Base-by-base conservation (phyloP, 2,113 vertebrate species). In the Dasypus novemcinctus region DNA sequence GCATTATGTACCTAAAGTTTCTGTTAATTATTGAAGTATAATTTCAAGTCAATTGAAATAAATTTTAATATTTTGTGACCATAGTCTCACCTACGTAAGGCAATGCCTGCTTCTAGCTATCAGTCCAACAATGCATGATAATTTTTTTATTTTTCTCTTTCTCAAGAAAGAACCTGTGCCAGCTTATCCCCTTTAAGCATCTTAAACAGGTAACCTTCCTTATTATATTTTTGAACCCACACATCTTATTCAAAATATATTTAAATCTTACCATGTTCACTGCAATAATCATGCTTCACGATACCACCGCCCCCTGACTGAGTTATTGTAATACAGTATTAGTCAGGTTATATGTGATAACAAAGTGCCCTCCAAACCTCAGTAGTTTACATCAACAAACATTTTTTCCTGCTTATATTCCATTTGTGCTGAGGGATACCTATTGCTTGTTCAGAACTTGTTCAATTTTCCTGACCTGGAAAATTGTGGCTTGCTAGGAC, bases 401-500 rank as follows among this genome's bases (percentile, higher is more conserved):
- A 72, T 36, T 49, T n/a, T 17, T 23, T 93, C 27, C 71, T 74
- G 4, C 2, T 91, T 59, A n/a, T 7, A 76, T 59, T 88, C 8
- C 21, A 17, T 3, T 2, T 8, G 14, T 27, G 6, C 13, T 52
- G 52, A 36, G 3, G 13, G 18, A 29, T 52, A 10, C 2, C 69
- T 82, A 8, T 12, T 17, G 2, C 15, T 89, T 11, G 86, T 5
- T 3, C 7, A 0, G 31, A 1, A 17, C 43, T 29, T 38, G 10
- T 10, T 11, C 20, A 90, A 33, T 0, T 64, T 29, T 46, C 0
- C 6, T 63, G 10, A 4, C 12, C 23, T 74, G 8, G 0, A n/a
- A n/a, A n/a, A n/a, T n/a, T 2, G 18, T 14, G 31, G 9, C 6
- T 85, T 84, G 2, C 11, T 93, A 52, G 13, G 23, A 0, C 64